phyloP scores from a whole-genome alignment of 2,797 vertebrate genomes.

The Gadopsis bispinosus region DNA sequence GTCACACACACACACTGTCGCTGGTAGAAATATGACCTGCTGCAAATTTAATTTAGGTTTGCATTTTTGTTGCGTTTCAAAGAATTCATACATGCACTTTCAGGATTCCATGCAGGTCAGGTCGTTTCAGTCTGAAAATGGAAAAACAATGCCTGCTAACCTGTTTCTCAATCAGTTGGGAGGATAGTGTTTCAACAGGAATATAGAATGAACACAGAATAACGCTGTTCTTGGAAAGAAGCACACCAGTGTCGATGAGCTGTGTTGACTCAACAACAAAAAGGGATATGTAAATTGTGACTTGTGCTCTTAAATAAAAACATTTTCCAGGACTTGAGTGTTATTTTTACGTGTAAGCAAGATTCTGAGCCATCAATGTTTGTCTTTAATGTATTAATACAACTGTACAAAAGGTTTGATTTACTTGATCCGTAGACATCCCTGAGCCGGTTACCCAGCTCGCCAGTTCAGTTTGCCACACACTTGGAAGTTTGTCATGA shows the following conservation, averaged over 20 bases:
- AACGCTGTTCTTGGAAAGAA: slow-evolving; percentile 1
- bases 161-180: slow-evolving; percentile 18
- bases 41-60: background rate
- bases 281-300: slow-evolving; percentile 38
- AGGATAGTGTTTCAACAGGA: slow-evolving; percentile 34
- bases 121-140: background rate
- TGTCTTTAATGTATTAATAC: background rate
- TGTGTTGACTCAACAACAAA: slow-evolving; percentile 2
- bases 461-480: slow-evolving; percentile 27
- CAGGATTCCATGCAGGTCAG: background rate
- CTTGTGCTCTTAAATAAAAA: slow-evolving; percentile 67
- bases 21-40: background rate
- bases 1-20: background rate
- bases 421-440: background rate
- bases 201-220: slow-evolving; percentile 21
- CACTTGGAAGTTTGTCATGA: slow-evolving; percentile 38
- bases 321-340: slow-evolving; percentile 38
- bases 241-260: slow-evolving; percentile 6
- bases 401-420: slow-evolving; percentile 19
- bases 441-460: slow-evolving; percentile 22
- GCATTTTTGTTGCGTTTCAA: background rate
- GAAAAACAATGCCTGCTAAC: background rate
- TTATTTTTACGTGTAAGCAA: slow-evolving; percentile 33
- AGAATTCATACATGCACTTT: background rate
- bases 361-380: background rate